These are phyloP conservation scores for Tetrax tetrax DNA, from an alignment of 2,113 vertebrate genomes.

Conservation along the genomic window DNA sequence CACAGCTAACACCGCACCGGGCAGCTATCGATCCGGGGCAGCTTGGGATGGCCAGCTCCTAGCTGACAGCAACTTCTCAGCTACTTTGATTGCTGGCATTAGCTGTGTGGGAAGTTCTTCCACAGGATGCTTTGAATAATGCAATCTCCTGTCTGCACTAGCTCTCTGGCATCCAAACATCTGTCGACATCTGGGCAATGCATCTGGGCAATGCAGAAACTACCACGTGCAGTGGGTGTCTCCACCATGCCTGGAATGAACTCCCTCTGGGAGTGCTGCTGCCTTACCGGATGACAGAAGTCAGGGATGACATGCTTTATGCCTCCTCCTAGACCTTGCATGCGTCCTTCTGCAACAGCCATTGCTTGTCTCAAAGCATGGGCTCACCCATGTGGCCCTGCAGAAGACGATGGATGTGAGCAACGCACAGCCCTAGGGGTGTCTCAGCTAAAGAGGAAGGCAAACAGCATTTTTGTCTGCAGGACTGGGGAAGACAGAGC, in stretches of 20 bases:
- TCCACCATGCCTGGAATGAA: not conserved
- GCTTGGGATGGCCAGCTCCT: not conserved
- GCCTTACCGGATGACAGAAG: not conserved
- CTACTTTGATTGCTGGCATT: not conserved
- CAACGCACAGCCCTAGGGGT: not conserved
- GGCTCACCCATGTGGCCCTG: not conserved
- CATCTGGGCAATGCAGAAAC: too few species aligned
- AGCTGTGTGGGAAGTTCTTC: not conserved
- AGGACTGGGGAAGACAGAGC: not conserved
- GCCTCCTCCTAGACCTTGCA: not conserved
- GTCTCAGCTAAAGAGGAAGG: not conserved
- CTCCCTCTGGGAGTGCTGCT: not conserved
- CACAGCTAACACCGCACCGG: not conserved
- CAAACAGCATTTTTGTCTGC: not conserved
- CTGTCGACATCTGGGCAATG: not conserved
- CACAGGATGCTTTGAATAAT: not conserved
- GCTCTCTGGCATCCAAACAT: not conserved
- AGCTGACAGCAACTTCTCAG: not conserved
- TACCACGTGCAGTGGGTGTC: not conserved
- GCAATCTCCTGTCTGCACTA: not conserved
- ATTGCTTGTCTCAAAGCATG: not conserved
- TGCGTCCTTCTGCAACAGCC: not conserved
- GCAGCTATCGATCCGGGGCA: not conserved
- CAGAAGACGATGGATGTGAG: not conserved
- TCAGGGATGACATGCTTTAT: not conserved